These are phyloP conservation scores for Oeneis ivallda DNA, from an alignment of 2,888 invertebrate species.

Conservation along the genomic window DNA sequence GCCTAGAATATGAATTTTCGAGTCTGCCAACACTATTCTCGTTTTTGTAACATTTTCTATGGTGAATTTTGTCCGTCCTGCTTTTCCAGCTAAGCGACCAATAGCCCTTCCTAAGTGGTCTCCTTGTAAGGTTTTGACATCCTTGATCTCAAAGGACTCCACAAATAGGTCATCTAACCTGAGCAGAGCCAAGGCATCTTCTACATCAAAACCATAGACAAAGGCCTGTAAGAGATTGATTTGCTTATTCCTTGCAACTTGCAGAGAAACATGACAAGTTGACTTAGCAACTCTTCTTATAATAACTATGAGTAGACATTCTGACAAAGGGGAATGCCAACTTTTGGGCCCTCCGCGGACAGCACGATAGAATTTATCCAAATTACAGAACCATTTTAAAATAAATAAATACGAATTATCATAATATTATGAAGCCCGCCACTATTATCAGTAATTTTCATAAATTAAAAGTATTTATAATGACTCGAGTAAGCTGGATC, in stretches of 20 bases:
- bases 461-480: too few relatives aligned
- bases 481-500: too few relatives aligned
- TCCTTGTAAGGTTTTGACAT: constrained; percentile 96
- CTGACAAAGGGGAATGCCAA: too few relatives aligned
- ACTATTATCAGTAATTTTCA: too few relatives aligned
- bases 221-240: constrained; percentile 85
- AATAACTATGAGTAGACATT: too few relatives aligned
- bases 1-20: constrained; percentile 97
- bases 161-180: constrained; percentile 98
- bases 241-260: neutral
- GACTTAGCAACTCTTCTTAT: too few relatives aligned
- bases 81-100: constrained; percentile 98
- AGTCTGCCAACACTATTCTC: constrained; percentile 97
- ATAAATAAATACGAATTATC: too few relatives aligned
- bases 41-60: constrained; percentile 99
- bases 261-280: too few relatives aligned
- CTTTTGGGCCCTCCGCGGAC: too few relatives aligned
- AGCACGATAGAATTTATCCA: too few relatives aligned
- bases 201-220: constrained; percentile 97
- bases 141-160: constrained; percentile 98
- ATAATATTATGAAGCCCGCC: too few relatives aligned
- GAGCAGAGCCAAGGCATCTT: constrained; percentile 96
- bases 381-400: too few relatives aligned
- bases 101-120: constrained; percentile 98
- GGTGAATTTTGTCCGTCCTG: constrained; percentile 97